phyloP scores from a whole-genome alignment of 2,888 invertebrate species.

The Zygogramma bicolorata region DNA sequence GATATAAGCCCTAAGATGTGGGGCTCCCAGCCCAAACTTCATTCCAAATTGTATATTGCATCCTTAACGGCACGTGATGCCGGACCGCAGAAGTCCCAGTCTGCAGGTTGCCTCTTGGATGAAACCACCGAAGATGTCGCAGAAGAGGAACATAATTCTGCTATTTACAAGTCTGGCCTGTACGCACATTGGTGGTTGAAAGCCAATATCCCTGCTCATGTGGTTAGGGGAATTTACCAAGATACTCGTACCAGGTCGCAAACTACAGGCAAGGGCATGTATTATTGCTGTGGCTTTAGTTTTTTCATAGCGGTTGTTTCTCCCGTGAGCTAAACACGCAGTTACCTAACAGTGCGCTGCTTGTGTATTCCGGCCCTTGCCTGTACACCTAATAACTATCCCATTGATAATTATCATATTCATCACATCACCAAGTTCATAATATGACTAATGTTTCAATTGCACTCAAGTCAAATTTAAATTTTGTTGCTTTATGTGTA shows the following conservation, averaged over 20 bases:
- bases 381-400: conserved; percentile 48
- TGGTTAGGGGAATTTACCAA: conserved; percentile 67
- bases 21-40: conserved; percentile 66
- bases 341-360: conserved; percentile 35
- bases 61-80: conserved; percentile 21
- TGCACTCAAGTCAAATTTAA: too few relatives aligned
- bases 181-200: conserved; percentile 96
- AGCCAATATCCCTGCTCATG: conserved; percentile 80
- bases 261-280: conserved; percentile 67
- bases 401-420: conserved; percentile 5
- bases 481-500: too few relatives aligned
- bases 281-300: conserved; percentile 28
- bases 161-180: conserved; percentile 83
- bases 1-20: conserved; percentile 68
- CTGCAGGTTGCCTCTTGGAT: conserved; percentile 54
- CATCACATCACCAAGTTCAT: conserved; percentile 2
- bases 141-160: conserved; percentile 56
- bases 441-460: too few relatives aligned
- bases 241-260: conserved; percentile 61
- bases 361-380: conserved; percentile 55
- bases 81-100: conserved; percentile 57
- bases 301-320: conserved; percentile 31
- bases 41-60: conserved; percentile 66
- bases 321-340: conserved; percentile 25
- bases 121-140: conserved; percentile 43